phyloP scores from a whole-genome alignment of 1,140 invertebrate species.

The Drosophila insularis region DNA sequence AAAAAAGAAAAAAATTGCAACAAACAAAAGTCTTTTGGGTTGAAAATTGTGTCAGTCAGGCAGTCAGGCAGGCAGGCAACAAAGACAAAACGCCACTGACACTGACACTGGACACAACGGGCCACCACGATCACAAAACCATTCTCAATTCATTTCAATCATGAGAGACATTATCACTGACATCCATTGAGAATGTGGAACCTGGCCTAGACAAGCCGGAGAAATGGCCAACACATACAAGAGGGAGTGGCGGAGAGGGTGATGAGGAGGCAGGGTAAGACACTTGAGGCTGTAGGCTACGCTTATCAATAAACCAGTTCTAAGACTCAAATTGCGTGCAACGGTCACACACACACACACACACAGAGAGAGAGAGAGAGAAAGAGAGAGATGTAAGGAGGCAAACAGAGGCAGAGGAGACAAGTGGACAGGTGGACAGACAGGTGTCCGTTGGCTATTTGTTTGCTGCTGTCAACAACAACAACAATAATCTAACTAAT shows the following conservation, averaged over 20 bases:
- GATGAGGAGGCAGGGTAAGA: background rate
- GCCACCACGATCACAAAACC: background rate
- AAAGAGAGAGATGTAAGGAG: background rate
- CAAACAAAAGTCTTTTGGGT: conserved; percentile 62
- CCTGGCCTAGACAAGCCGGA: conserved; percentile 23
- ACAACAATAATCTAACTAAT: conserved; percentile 39
- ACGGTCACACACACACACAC: conserved; percentile 8
- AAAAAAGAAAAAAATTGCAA: conserved; percentile 17
- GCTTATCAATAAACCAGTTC: conserved; percentile 77
- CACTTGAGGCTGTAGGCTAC: conserved; percentile 39
- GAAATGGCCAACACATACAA: background rate
- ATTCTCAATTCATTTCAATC: conserved; percentile 65
- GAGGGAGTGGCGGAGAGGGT: background rate
- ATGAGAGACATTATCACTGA: conserved; percentile 65
- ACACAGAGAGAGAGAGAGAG: no score
- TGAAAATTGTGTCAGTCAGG: conserved; percentile 64
- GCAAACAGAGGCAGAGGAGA: conserved; percentile 4
- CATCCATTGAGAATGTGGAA: conserved; percentile 68
- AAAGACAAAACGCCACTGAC: conserved; percentile 33
- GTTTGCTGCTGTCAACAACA: conserved; percentile 59
- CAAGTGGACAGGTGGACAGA: conserved; percentile 18
- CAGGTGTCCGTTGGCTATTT: conserved; percentile 48
- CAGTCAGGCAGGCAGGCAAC: conserved; percentile 39
- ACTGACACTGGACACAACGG: conserved; percentile 2
- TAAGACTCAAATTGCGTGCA: conserved; percentile 45